Conservation (phyloP, 2,113 vertebrate genomes). For the Rostratula benghalensis region DNA sequence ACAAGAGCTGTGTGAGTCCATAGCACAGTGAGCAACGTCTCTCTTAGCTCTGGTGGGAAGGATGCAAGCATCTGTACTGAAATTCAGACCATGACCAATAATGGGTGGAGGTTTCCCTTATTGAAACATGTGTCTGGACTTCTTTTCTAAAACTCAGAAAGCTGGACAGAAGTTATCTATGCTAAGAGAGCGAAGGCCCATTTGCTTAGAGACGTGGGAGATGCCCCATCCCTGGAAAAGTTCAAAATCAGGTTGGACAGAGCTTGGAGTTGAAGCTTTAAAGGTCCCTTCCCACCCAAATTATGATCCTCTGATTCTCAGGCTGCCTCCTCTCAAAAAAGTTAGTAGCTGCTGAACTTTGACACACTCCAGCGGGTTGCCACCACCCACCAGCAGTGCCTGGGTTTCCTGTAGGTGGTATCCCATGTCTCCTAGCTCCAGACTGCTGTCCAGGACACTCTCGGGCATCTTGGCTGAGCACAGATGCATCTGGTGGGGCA, state of each 20-base stretch:
- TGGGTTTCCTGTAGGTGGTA: background rate
- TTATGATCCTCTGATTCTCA: background rate
- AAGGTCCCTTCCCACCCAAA: background rate
- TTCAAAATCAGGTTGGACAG: background rate
- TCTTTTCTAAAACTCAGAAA: background rate
- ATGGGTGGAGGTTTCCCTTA: background rate
- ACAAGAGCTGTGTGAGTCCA: background rate
- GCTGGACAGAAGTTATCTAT: background rate
- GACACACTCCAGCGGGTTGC: background rate
- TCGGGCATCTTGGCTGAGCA: background rate
- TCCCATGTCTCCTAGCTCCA: background rate
- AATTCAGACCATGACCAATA: background rate
- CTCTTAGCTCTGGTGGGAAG: background rate
- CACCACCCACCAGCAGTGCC: rapidly evolving
- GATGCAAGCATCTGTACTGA: background rate
- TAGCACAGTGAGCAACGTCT: background rate
- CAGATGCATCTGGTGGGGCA: rapidly evolving
- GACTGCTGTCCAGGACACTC: background rate
- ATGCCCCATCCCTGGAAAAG: background rate
- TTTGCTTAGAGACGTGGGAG: background rate
- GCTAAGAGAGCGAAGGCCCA: background rate
- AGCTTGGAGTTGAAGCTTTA: background rate
- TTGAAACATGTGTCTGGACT: background rate
- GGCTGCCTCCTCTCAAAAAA: background rate
- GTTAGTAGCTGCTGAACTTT: background rate